A percentile compares a stretch with the other conserved stretches of the same genome.
Conservation (phyloP, 2,888 invertebrate genomes). For the Nycteola revayana region DNA sequence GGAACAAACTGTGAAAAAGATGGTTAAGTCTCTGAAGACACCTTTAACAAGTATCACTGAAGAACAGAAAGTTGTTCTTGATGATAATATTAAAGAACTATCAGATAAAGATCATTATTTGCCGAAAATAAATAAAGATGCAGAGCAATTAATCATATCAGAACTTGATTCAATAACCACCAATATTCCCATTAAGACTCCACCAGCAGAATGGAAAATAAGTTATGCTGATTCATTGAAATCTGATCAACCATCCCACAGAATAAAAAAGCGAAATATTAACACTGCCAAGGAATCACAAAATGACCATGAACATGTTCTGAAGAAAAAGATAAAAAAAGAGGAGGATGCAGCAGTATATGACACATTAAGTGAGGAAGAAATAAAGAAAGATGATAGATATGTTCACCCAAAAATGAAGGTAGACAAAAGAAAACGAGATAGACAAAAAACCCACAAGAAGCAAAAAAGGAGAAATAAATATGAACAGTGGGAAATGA, state of each 20-base stretch:
- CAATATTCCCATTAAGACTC: slow-evolving; percentile 12
- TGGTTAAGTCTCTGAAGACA: slow-evolving; percentile 35
- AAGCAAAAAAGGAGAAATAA: slow-evolving; percentile 70
- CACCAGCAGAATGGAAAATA: slow-evolving; percentile 39
- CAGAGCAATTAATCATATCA: slow-evolving; percentile 11
- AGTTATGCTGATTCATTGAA: slow-evolving; percentile 68
- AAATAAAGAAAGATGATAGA: slow-evolving; percentile 66
- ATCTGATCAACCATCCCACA: slow-evolving; percentile 31
- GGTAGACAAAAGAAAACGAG: slow-evolving; percentile 59
- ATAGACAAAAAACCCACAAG: slow-evolving; percentile 60
- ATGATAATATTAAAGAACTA: slow-evolving; percentile 27
- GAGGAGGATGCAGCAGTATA: slow-evolving; percentile 28
- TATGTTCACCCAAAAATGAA: slow-evolving; percentile 55
- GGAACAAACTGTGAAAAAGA: slow-evolving; percentile 36
- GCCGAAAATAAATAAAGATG: slow-evolving; percentile 18
- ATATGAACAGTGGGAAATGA: slow-evolving; percentile 74
- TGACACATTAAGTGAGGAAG: slow-evolving; percentile 56
- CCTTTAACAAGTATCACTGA: slow-evolving; percentile 39
- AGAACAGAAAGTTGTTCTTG: slow-evolving; percentile 32
- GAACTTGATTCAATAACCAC: slow-evolving; percentile 11
- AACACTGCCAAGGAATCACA: slow-evolving; percentile 29
- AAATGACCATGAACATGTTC: slow-evolving; percentile 64
- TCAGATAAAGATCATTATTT: slow-evolving; percentile 6
- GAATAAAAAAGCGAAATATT: slow-evolving; percentile 33
- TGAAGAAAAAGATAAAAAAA: slow-evolving; percentile 51